Conservation (phyloP, 2,113 vertebrate species). For the Nansenia antarctica region DNA sequence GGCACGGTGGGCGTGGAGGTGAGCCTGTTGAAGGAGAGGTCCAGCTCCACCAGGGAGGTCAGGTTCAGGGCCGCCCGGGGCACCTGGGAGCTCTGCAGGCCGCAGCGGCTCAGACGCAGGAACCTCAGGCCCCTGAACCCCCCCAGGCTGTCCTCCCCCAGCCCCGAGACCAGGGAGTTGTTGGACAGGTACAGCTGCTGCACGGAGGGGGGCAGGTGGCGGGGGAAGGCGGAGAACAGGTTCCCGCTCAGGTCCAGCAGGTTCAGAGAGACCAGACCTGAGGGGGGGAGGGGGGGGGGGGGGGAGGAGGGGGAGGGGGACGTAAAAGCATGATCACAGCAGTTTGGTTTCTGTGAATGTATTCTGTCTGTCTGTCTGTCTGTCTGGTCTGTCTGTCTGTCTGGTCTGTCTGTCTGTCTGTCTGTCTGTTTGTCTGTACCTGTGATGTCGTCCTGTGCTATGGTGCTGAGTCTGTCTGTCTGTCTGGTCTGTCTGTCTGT, state of each 20-base stretch:
- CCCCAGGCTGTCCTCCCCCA: conserved; percentile 59
- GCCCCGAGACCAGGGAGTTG: conserved; percentile 60
- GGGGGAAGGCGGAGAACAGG: conserved; percentile 62
- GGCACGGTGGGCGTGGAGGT: conserved; percentile 66
- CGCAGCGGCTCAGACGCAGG: conserved; percentile 70
- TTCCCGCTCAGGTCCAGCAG: conserved; percentile 74
- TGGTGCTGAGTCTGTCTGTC: too few species aligned
- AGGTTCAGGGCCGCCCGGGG: conserved; percentile 60
- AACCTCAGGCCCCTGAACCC: conserved; percentile 62
- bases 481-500: too few species aligned
- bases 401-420: too few species aligned
- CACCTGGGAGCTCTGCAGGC: conserved; percentile 50
- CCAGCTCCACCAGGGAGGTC: conserved; percentile 75
- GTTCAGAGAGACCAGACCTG: conserved; percentile 65
- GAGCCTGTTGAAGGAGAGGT: conserved; percentile 77
- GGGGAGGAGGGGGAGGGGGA: conserved; percentile 2
- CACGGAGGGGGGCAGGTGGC: conserved; percentile 64
- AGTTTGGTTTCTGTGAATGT: too few species aligned
- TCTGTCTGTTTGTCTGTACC: too few species aligned
- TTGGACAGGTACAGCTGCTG: conserved; percentile 77
- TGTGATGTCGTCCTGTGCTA: too few species aligned
- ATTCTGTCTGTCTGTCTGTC: too few species aligned
- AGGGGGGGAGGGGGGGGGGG: conserved; percentile 16
- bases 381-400: too few species aligned
- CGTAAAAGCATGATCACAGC: background rate